Conservation (phyloP, 2,113 vertebrate species). For the Porphyrio hochstetteri region DNA sequence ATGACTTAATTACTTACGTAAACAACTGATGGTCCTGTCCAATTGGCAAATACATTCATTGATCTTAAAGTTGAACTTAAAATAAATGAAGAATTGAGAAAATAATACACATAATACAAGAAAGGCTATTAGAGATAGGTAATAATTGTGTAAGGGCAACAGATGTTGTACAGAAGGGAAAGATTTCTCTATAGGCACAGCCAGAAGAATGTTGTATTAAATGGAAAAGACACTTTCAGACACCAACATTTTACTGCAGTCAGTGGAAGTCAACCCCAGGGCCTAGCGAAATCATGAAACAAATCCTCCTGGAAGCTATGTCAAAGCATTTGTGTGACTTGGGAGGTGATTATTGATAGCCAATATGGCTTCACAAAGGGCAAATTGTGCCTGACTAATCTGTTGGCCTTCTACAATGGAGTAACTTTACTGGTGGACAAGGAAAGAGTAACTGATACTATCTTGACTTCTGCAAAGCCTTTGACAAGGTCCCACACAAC, state of each 20-base stretch:
- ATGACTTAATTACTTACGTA: slow-evolving; percentile 66
- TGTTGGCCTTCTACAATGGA: background rate
- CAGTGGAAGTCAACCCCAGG: background rate
- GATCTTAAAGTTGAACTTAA: slow-evolving; percentile 67
- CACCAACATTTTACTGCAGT: background rate
- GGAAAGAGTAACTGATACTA: background rate
- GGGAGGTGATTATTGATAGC: background rate
- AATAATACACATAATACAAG: slow-evolving; percentile 30
- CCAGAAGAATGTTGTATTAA: background rate
- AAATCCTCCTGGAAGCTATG: background rate
- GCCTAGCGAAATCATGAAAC: background rate
- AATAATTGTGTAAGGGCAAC: background rate
- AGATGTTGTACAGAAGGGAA: background rate
- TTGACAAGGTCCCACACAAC: background rate
- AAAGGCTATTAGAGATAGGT: background rate
- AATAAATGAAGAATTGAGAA: slow-evolving; percentile 42
- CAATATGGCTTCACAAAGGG: too few species aligned
- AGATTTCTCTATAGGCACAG: background rate
- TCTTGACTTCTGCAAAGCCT: background rate
- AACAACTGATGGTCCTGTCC: slow-evolving; percentile 60
- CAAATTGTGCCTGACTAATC: too few species aligned
- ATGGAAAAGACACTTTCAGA: background rate
- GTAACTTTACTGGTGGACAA: background rate
- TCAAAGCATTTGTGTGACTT: background rate
- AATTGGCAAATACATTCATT: slow-evolving; percentile 54